phyloP scores from a whole-genome alignment of 2,797 vertebrate species.

The Morelia viridis region DNA sequence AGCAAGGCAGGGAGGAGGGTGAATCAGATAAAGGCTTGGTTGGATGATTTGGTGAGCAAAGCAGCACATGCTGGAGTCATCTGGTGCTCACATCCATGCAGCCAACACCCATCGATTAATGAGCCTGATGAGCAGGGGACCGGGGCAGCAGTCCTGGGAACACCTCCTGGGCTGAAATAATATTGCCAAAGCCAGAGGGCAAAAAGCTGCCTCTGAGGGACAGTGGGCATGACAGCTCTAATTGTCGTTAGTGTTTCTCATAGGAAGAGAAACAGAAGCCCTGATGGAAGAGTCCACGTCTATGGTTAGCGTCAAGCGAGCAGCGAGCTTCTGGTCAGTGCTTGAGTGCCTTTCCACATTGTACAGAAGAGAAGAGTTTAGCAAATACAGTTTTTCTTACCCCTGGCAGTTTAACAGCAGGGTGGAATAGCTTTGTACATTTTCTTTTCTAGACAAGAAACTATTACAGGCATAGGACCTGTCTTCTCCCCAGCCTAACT shows the following conservation, averaged over 20 bases:
- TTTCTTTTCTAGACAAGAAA: neutral
- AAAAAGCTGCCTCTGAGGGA: constrained; percentile 5
- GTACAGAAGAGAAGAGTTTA: neutral
- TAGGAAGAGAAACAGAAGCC: neutral
- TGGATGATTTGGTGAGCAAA: constrained; percentile 5
- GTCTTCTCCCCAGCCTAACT: neutral
- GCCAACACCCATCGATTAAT: neutral
- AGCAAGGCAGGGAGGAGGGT: neutral
- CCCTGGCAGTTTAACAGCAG: neutral
- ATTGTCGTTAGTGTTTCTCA: constrained; percentile 9
- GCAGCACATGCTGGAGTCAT: constrained; percentile 10
- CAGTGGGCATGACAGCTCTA: neutral
- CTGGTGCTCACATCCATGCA: neutral
- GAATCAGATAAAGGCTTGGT: neutral
- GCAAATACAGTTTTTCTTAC: neutral
- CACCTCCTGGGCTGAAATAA: constrained; percentile 9
- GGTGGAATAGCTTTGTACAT: neutral
- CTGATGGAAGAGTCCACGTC: neutral
- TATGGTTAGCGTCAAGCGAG: neutral
- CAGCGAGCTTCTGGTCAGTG: neutral
- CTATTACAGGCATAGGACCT: neutral
- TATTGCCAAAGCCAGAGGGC: constrained; percentile 36
- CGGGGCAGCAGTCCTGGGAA: constrained; percentile 28
- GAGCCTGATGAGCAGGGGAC: constrained; percentile 21
- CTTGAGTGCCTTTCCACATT: neutral